These are phyloP conservation scores for Pandemis cinnamomeana DNA, from an alignment of 2,888 invertebrate species.

Conservation along the genomic window DNA sequence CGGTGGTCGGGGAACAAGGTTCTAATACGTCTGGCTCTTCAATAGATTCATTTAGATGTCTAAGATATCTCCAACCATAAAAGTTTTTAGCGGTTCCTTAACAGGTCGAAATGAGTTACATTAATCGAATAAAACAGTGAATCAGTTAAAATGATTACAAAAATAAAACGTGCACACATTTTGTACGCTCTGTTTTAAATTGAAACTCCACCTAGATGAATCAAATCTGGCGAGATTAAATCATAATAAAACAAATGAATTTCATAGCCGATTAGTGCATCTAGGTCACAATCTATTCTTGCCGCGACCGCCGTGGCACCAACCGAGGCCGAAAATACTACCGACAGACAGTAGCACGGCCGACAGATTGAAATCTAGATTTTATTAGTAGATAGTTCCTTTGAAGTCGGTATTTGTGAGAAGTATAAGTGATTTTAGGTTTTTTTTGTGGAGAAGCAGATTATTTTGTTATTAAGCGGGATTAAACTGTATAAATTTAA, in stretches of 20 bases:
- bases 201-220: neutral
- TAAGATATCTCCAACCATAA: no score
- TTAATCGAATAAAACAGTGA: no score
- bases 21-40: no score
- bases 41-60: no score
- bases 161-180: no score
- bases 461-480: neutral
- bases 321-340: slow-evolving; percentile 26
- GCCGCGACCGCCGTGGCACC: slow-evolving; percentile 13
- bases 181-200: neutral
- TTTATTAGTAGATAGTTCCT: neutral
- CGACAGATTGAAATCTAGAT: slow-evolving; percentile 3
- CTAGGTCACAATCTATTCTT: slow-evolving; percentile 32
- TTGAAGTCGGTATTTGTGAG: neutral
- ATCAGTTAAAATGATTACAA: no score
- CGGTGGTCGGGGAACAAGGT: no score
- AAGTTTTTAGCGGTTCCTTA: no score
- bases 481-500: neutral
- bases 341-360: neutral
- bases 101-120: no score
- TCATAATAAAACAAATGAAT: slow-evolving; percentile 9
- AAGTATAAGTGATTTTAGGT: neutral
- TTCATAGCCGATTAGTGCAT: slow-evolving; percentile 28
- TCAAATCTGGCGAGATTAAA: neutral
- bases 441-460: neutral